Evolutionary conservation across 2,113 vertebrate species (phyloP).

Genomic region (Eptesicus fuscus): DNA sequence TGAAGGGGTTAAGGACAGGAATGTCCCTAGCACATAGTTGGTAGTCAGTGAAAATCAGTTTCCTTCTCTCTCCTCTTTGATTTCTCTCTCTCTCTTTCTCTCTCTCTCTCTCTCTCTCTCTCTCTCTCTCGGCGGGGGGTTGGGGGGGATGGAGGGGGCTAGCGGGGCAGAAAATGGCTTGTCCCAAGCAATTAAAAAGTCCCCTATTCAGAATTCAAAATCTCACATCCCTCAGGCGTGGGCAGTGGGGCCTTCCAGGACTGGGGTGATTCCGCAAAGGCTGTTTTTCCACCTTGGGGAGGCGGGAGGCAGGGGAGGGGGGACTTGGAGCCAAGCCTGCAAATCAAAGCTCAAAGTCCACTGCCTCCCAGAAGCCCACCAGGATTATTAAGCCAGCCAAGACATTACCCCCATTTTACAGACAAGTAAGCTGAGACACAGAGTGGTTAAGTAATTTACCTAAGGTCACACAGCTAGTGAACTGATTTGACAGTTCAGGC

Average conservation of each 20-base stretch:
- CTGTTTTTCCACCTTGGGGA: background rate
- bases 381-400: background rate
- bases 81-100: background rate
- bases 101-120: background rate
- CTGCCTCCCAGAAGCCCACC: background rate
- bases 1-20: background rate
- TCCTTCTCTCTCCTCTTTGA: background rate
- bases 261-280: background rate
- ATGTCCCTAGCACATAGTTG: background rate
- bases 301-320: background rate
- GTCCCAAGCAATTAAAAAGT: background rate
- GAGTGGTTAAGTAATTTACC: background rate
- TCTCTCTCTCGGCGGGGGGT: background rate
- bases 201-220: background rate
- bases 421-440: background rate
- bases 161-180: background rate
- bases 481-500: background rate
- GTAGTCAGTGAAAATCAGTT: background rate
- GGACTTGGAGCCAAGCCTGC: background rate
- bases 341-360: background rate
- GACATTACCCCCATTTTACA: background rate
- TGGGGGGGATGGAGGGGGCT: background rate
- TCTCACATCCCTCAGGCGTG: background rate
- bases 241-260: background rate
- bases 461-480: background rate